Conservation (phyloP, 2,113 vertebrate genomes). For the Accipiter virgatus region DNA sequence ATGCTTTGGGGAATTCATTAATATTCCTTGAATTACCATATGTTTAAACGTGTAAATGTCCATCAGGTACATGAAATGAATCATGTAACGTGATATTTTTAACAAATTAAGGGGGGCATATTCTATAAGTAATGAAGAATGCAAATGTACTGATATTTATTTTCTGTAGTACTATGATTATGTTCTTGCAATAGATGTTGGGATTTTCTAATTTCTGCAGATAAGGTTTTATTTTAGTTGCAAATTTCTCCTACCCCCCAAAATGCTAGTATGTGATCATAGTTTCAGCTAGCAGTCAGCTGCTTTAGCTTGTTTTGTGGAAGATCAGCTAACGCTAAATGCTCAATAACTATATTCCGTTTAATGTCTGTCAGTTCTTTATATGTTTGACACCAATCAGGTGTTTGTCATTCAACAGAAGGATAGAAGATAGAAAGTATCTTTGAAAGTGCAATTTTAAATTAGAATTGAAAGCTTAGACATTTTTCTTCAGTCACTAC, state of each 20-base stretch:
- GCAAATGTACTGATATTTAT: neutral
- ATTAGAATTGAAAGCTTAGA: neutral
- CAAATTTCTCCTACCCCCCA: neutral
- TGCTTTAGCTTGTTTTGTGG: neutral
- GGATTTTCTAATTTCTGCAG: neutral
- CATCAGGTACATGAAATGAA: neutral
- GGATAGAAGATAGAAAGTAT: neutral
- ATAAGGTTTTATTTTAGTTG: neutral
- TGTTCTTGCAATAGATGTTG: neutral
- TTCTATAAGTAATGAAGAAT: neutral
- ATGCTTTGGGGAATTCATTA: neutral
- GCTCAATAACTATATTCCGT: neutral
- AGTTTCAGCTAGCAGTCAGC: neutral
- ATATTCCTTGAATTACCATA: neutral
- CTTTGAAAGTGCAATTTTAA: constrained; percentile 18
- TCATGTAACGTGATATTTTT: neutral
- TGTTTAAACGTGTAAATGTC: neutral
- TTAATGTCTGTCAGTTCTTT: neutral
- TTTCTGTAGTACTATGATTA: neutral
- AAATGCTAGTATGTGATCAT: neutral
- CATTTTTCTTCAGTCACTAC: neutral
- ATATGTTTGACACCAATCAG: neutral
- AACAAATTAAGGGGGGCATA: neutral
- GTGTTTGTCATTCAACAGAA: neutral
- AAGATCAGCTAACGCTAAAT: neutral